phyloP scores from a whole-genome alignment of 1,140 invertebrate species.

The Bradysia coprophila region DNA sequence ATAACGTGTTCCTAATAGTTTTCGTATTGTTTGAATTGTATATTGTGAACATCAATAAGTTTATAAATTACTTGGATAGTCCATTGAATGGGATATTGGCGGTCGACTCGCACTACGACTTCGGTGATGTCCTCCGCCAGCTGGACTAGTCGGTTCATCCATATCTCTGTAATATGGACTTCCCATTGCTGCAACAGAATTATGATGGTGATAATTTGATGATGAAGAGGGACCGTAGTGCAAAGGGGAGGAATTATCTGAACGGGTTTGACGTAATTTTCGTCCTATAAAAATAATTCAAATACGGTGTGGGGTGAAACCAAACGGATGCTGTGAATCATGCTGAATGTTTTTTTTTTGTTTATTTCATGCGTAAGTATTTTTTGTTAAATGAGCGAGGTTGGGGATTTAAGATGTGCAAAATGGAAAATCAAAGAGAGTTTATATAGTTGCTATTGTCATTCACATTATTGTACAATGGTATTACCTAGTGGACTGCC shows the following conservation, averaged over 20 bases:
- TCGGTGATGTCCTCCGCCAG: constrained; percentile 41
- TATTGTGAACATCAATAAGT: not conserved
- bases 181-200: constrained; percentile 29
- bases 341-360: too few species aligned
- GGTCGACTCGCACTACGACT: constrained; percentile 37
- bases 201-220: constrained; percentile 34
- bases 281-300: constrained; percentile 12
- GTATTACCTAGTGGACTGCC: constrained; percentile 33
- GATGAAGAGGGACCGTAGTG: constrained; percentile 26
- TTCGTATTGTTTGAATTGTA: not conserved
- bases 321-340: too few species aligned
- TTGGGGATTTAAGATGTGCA: too few species aligned
- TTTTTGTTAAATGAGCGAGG: too few species aligned
- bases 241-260: constrained; percentile 37
- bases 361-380: too few species aligned
- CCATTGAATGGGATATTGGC: constrained; percentile 27
- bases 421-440: too few species aligned
- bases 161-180: constrained; percentile 50
- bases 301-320: too few species aligned
- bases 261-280: constrained; percentile 29
- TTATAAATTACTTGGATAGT: constrained; percentile 22
- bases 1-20: constrained; percentile 34
- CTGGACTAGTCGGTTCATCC: constrained; percentile 53
- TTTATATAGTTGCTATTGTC: too few species aligned
- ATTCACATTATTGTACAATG: not conserved